Base-by-base conservation (phyloP, 1,140 invertebrate genomes). In the Cepaea nemoralis region DNA sequence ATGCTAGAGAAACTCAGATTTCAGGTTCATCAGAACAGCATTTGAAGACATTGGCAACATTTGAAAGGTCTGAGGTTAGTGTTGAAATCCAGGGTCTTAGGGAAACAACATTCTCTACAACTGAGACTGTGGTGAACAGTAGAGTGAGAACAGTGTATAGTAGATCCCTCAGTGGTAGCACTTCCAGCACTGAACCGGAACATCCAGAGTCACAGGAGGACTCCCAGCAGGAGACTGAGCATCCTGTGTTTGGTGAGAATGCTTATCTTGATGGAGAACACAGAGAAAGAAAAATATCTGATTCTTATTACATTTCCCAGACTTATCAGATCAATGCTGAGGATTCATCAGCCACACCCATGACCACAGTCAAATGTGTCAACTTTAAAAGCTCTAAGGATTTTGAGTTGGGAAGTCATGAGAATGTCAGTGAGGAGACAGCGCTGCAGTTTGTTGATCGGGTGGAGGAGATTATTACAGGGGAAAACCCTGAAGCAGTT, bases 241-340 rank as follows among this genome's bases (percentile, higher is more conserved):
- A 63, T 33, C 63, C 35, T 35, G 73, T 35, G 5, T 75, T 75
- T 35, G n/a, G 40, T 14, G 31, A 42, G 10, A n/a, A 6, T 33
- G 39, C 24, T 42, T 33, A 33, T 27, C 6, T 12, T 24, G n/a
- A 35, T 24, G 33, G 27, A 37, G 45, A 35, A 0, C 45, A 45
- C 27, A 63, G 50, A 39, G 71, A 74, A 22, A 42, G 71, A 42
- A 74, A 74, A 48, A 48, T 33, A 8, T 80, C 78, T 0, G 78
- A 80, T 16, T 80, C 78, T 12, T 59, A 80, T 39, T 80, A 80
- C 45, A 80, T 80, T 33, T 71, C 66, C 3, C 78, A 80, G 35
- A 71, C 67, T 8, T 80, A 80, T 35, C 31, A 55, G 22, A 59
- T 80, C 67, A 73, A 35, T 33, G 33, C 67, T 22, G n/a, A 39